These are phyloP conservation scores for Drosophila jambulina DNA, from an alignment of 1,140 invertebrate genomes.

Conservation along the genomic window DNA sequence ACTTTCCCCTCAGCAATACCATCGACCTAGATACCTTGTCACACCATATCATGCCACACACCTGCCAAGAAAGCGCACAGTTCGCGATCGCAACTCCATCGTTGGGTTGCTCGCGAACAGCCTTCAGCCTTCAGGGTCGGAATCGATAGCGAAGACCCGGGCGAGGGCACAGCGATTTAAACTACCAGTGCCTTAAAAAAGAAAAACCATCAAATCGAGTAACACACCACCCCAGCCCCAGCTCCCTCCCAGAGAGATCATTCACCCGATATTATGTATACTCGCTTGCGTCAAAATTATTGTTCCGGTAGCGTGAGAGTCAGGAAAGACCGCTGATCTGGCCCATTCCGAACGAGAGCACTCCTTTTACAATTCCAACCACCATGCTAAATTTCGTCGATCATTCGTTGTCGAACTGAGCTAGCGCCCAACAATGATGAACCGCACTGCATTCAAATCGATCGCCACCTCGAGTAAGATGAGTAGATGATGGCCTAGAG, in stretches of 20 bases:
- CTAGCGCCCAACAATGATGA: slow-evolving; percentile 48
- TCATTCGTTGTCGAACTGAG: slow-evolving; percentile 46
- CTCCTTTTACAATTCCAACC: slow-evolving; percentile 83
- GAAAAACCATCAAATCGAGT: slow-evolving; percentile 29
- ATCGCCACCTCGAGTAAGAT: slow-evolving; percentile 63
- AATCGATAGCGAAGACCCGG: not conserved
- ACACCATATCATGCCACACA: slow-evolving; percentile 55
- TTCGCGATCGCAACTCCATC: slow-evolving; percentile 21
- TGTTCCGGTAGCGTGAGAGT: slow-evolving; percentile 64
- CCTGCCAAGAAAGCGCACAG: slow-evolving; percentile 51
- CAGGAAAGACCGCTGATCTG: slow-evolving; percentile 56
- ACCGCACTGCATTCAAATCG: slow-evolving; percentile 80
- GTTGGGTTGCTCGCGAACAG: slow-evolving; percentile 18
- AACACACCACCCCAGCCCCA: slow-evolving; percentile 24
- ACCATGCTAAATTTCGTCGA: slow-evolving; percentile 54
- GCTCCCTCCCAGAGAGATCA: slow-evolving; percentile 7
- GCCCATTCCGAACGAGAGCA: slow-evolving; percentile 81
- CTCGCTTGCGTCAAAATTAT: slow-evolving; percentile 56
- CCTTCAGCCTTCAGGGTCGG: slow-evolving; percentile 5
- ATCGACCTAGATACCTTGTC: slow-evolving; percentile 47
- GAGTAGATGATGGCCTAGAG: slow-evolving; percentile 3
- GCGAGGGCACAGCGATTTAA: slow-evolving; percentile 56
- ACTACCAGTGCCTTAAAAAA: slow-evolving; percentile 79
- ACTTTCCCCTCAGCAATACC: slow-evolving; percentile 30
- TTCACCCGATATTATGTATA: not conserved